Base-by-base conservation (phyloP, 1,140 invertebrate genomes). In the Atopsyche davidsoni region DNA sequence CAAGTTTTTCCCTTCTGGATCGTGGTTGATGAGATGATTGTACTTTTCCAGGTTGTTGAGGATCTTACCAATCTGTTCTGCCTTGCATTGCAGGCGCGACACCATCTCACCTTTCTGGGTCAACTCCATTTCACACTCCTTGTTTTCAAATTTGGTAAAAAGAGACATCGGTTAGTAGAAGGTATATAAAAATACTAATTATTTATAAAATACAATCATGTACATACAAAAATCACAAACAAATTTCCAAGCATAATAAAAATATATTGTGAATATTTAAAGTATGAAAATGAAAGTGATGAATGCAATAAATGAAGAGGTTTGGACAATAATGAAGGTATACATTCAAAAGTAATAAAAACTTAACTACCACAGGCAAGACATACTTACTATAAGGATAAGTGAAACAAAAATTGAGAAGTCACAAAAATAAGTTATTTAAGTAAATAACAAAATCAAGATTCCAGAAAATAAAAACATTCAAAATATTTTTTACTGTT, bases 101-200 rank as follows among this genome's bases (percentile, higher is more conserved):
- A 92, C 88, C 81, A 92, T 85, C 73, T 90, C 86, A 59, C 88
- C 89, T 70, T 92, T 92, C 76, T 92, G 87, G 55, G 87, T 90
- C 66, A 92, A 78, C 74, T 92, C 90, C 73, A 83, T 79, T 77
- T 92, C 89, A 78, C 89, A 92, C 78, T 92, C 90, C 89, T 93
- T 73, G 38, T 58, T 62, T 55, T 50, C 23, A 34, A n/a, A 46
- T 28, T 40, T 23, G 42, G 13, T 31, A 14, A 14, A 46, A 32
- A 32, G 24, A 34, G 22, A 13, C 14, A 46, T 31, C 16, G 7
- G 21, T 46, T 46, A 32, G 28, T 28, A 31, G 34, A 43, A 24
- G n/a, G n/a, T n/a, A n/a, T n/a, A n/a, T n/a, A n/a, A n/a, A n/a
- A 10, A 6, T 7, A 36, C 6, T 36, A 7, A n/a, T 9, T 13